These are phyloP conservation scores for Mythimna loreyi DNA, from an alignment of 2,888 invertebrate genomes.

Conservation along the genomic window DNA sequence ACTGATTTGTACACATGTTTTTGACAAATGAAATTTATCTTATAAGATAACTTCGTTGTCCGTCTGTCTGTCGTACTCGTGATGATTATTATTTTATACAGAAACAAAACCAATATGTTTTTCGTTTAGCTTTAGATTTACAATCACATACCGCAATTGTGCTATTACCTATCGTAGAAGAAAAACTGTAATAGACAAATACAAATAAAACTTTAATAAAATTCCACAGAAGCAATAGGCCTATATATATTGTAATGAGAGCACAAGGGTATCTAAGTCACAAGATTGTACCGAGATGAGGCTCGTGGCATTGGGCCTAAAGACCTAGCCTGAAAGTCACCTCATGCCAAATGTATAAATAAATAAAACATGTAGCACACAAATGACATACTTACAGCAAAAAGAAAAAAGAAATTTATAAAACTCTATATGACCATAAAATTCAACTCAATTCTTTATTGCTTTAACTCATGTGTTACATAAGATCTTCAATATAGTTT, in stretches of 20 bases:
- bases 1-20: too few relatives aligned
- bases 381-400: background rate
- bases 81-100: background rate
- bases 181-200: background rate
- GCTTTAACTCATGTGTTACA: too few relatives aligned
- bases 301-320: background rate
- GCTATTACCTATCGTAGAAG: background rate
- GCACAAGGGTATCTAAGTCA: background rate
- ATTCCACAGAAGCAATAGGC: background rate
- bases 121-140: constrained; percentile 5
- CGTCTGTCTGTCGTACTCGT: too few relatives aligned
- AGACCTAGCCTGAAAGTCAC: background rate
- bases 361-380: constrained; percentile 23
- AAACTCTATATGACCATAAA: background rate
- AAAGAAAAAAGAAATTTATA: background rate
- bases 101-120: background rate
- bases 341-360: constrained; percentile 19
- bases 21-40: too few relatives aligned
- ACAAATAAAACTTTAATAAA: constrained; percentile 4
- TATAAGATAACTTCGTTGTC: too few relatives aligned
- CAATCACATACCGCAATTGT: constrained; percentile 9
- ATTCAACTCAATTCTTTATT: too few relatives aligned
- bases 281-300: constrained; percentile 15
- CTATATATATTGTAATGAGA: constrained; percentile 21
- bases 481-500: too few relatives aligned